Base-by-base conservation (phyloP, 2,888 invertebrate species). In the Ectropis crepuscularia region DNA sequence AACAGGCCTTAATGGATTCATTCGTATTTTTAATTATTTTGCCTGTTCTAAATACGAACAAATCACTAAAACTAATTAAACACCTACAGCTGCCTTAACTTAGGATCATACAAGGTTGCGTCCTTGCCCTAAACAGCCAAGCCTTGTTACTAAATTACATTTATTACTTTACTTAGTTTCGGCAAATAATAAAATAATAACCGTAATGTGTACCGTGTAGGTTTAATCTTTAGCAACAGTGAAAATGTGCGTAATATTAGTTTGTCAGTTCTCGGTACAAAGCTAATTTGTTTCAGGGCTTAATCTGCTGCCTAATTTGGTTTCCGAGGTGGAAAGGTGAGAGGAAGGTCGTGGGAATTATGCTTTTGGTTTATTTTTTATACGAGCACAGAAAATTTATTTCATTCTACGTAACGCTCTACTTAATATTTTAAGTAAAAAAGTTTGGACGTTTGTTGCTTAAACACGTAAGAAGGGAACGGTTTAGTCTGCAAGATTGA, bases 101-200 rank as follows among this genome's bases (percentile, higher is more conserved):
- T 46, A 46, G 16, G 37, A 6, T 11, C 9, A 36, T 2, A 49
- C 12, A 49, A 55, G 41, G 55, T 41, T 37, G 16, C 38, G 46
- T 5, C 69, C 67, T 64, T 71, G 67, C 64, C 69, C 67, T 64
- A 12, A 47, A 54, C 39, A 57, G 50, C 54, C 50, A 63, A 57
- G 48, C 39, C 55, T 65, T 50, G 61, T 60, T 67, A 60, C 47
- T 67, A 67, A 69, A 62, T 62, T 53, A 67, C 64, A 67, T 67
- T 69, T 69, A 71, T 60, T 59, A 51, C 51, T 49, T 57, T 61
- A 65, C 58, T 63, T 67, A 53, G 57, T 61, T 61, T 55, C 47
- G 36, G 39, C 37, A 43, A 62, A 62, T 53, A 48, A 43, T 38
- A 16, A 47, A 55, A 55, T 47, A 39, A 46, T 55, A 47, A 47